Percentiles rank a stretch among this genome's conserved stretches.
phyloP scores from a whole-genome alignment of 2,888 invertebrate species.

The Rhimphoctona megacephalus region DNA sequence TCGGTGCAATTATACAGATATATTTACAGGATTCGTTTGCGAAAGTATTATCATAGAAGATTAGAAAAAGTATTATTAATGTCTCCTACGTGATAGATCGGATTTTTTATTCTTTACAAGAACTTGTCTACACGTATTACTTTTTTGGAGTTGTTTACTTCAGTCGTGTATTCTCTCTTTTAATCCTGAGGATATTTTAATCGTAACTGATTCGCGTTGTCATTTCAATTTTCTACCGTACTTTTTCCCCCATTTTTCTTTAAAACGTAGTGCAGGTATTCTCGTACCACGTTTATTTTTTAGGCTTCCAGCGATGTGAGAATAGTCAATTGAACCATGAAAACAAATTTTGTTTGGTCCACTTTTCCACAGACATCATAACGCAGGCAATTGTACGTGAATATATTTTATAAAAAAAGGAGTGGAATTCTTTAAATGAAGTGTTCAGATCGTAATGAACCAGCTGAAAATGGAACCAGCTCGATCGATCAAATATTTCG shows the following conservation, averaged over 20 bases:
- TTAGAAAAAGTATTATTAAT: constrained; percentile 63
- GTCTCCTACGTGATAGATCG: constrained; percentile 46
- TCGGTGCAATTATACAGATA: constrained; percentile 42
- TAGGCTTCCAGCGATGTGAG: background rate
- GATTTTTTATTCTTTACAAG: constrained; percentile 42
- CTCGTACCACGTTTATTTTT: background rate
- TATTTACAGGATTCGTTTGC: constrained; percentile 38
- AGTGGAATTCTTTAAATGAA: background rate
- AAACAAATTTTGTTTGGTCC: background rate
- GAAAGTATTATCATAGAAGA: constrained; percentile 51
- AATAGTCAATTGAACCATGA: background rate
- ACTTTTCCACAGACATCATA: background rate
- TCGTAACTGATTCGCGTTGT: constrained; percentile 25
- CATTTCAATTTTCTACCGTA: constrained; percentile 24
- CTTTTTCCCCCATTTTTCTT: background rate
- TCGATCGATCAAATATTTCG: background rate
- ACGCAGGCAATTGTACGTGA: background rate
- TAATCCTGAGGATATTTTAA: constrained; percentile 42
- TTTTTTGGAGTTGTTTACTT: constrained; percentile 48
- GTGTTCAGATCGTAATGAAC: background rate
- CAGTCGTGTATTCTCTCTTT: constrained; percentile 61
- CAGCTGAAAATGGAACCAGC: background rate
- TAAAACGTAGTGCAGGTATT: background rate
- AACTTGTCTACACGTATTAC: constrained; percentile 44
- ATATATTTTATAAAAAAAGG: background rate